phyloP scores from a whole-genome alignment of 92 coral and sea anemone species.

The Siderastrea radians region DNA sequence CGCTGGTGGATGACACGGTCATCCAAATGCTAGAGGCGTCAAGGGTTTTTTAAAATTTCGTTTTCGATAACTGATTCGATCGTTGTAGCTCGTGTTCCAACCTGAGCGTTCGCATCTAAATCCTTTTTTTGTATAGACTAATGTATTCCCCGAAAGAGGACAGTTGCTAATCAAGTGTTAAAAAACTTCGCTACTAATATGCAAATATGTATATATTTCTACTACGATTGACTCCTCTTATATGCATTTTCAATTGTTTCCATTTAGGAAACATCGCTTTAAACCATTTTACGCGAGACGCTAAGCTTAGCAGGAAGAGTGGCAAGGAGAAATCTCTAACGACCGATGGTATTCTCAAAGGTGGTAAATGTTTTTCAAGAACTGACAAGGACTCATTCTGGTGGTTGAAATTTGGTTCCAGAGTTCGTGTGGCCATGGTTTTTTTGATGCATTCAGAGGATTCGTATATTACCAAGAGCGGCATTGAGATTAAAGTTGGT shows the following conservation, averaged over 20 bases:
- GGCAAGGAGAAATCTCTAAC: not conserved
- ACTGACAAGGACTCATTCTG: not conserved
- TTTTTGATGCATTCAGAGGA: not conserved
- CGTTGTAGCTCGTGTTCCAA: too few species aligned
- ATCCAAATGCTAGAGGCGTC: too few species aligned
- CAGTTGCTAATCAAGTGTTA: not conserved
- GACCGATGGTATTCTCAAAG: not conserved
- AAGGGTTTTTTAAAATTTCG: too few species aligned
- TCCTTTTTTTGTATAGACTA: too few species aligned
- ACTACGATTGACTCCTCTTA: too few species aligned
- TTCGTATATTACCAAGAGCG: not conserved
- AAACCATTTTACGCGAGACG: not conserved
- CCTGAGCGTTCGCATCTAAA: too few species aligned
- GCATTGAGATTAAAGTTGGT: not conserved
- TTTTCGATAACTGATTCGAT: too few species aligned
- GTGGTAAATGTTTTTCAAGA: not conserved
- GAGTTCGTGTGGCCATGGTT: constrained; percentile 4
- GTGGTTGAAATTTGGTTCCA: not conserved
- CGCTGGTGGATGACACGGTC: too few species aligned
- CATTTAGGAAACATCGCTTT: not conserved
- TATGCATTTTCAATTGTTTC: not conserved
- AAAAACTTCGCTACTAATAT: too few species aligned
- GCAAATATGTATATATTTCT: too few species aligned
- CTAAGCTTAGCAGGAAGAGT: too few species aligned
- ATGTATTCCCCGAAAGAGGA: too few species aligned